phyloP scores from a whole-genome alignment of 2,113 vertebrate genomes.

The Nesoenas mayeri region DNA sequence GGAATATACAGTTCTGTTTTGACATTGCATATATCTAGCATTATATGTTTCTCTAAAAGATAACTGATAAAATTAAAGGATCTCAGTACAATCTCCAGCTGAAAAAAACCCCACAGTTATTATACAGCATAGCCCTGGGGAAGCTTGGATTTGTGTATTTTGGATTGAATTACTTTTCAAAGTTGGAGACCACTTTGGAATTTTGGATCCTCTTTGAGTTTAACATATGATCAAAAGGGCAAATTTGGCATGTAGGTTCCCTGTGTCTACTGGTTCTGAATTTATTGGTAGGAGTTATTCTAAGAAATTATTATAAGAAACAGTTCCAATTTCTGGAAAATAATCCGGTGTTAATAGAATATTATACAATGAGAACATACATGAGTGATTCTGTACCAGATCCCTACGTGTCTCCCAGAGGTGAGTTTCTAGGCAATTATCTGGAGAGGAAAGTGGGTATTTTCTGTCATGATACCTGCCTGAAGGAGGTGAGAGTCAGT shows the following conservation, averaged over 20 bases:
- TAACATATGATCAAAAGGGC: neutral
- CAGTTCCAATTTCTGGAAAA: neutral
- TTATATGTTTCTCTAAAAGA: constrained; percentile 4
- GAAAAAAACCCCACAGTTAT: neutral
- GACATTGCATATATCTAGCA: neutral
- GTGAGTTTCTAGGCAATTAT: neutral
- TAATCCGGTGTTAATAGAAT: neutral
- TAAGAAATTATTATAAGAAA: neutral
- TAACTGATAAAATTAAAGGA: neutral
- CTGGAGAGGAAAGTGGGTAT: neutral
- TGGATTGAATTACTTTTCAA: neutral
- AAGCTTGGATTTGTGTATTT: neutral
- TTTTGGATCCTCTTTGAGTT: neutral
- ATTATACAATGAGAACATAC: neutral
- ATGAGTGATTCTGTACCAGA: neutral
- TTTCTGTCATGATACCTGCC: neutral
- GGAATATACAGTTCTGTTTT: neutral
- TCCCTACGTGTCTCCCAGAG: neutral
- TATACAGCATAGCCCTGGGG: neutral
- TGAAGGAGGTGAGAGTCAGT: neutral
- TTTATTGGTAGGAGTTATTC: neutral
- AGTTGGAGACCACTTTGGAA: neutral
- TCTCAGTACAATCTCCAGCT: neutral
- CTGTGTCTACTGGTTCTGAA: neutral
- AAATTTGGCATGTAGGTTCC: neutral